Evolutionary conservation across 1,140 invertebrate species (phyloP).

Genomic region (Melipona quadrifasciata): DNA sequence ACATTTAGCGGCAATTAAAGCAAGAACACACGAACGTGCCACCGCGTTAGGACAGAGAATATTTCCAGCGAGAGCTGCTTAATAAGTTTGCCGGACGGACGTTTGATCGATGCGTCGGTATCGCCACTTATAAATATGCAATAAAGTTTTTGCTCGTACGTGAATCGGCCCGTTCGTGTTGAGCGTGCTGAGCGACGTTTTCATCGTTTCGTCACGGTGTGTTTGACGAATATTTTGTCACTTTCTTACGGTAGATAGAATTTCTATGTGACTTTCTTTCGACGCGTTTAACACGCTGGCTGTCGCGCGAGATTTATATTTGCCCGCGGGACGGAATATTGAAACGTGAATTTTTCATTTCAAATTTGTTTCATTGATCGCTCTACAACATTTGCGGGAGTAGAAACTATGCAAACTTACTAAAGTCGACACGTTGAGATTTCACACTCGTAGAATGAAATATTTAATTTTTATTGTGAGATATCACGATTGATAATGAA

Average conservation of each 20-base stretch:
- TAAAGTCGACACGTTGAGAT: no score
- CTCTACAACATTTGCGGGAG: no score
- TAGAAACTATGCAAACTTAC: no score
- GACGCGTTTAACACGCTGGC: neutral
- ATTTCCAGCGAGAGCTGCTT: neutral
- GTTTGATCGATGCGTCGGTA: neutral
- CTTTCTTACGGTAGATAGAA: neutral
- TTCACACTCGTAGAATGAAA: no score
- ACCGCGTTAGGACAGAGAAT: neutral
- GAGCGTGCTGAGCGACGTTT: neutral
- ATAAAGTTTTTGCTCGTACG: neutral
- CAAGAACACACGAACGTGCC: neutral
- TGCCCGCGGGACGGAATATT: no score
- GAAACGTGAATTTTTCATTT: no score
- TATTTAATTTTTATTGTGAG: no score
- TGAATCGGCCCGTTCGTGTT: neutral
- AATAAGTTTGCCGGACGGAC: neutral
- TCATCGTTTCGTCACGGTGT: neutral
- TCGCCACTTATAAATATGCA: neutral
- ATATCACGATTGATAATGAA: no score
- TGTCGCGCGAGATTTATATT: no score
- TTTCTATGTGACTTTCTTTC: neutral
- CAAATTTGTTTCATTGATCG: no score
- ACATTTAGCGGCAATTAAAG: slow-evolving; percentile 49
- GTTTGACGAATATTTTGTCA: neutral